Percentiles rank a stretch among this genome's conserved stretches.
Conservation (phyloP, 2,797 vertebrate species). For the Megaceryle alcyon region DNA sequence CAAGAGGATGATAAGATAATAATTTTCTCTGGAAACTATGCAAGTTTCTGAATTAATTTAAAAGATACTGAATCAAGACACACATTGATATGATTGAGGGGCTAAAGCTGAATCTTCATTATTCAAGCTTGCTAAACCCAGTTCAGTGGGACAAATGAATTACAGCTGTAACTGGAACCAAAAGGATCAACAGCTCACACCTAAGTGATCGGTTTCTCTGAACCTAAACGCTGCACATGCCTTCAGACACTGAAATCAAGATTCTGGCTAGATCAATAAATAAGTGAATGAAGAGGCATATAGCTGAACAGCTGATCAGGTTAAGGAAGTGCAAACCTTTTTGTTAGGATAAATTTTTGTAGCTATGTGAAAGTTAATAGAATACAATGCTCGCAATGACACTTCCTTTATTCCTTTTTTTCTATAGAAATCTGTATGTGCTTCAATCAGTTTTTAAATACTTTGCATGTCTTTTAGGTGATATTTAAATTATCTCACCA, state of each 20-base stretch:
- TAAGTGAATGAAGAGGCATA: background rate
- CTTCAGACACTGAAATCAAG: background rate
- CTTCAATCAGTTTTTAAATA: background rate
- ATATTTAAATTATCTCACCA: background rate
- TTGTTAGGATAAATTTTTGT: background rate
- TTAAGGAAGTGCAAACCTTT: background rate
- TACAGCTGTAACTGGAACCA: slow-evolving; percentile 22
- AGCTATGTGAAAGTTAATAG: background rate
- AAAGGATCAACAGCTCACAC: background rate
- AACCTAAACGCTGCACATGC: background rate
- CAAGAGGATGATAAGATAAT: slow-evolving; percentile 43
- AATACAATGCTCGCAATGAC: background rate
- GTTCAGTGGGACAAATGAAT: slow-evolving; percentile 45
- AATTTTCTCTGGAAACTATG: slow-evolving; percentile 53
- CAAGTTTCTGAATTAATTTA: slow-evolving; percentile 60
- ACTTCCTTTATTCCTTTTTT: background rate
- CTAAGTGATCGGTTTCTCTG: background rate
- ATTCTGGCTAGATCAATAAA: slow-evolving; percentile 1
- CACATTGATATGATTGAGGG: background rate
- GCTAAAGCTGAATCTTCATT: slow-evolving; percentile 33
- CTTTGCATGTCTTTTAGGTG: background rate
- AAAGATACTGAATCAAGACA: slow-evolving; percentile 46
- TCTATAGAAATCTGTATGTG: background rate
- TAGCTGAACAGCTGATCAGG: background rate
- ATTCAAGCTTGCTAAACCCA: slow-evolving; percentile 22